These are phyloP conservation scores for Crocodylus rhombifer DNA, from an alignment of 2,797 vertebrate genomes.

Conservation along the genomic window DNA sequence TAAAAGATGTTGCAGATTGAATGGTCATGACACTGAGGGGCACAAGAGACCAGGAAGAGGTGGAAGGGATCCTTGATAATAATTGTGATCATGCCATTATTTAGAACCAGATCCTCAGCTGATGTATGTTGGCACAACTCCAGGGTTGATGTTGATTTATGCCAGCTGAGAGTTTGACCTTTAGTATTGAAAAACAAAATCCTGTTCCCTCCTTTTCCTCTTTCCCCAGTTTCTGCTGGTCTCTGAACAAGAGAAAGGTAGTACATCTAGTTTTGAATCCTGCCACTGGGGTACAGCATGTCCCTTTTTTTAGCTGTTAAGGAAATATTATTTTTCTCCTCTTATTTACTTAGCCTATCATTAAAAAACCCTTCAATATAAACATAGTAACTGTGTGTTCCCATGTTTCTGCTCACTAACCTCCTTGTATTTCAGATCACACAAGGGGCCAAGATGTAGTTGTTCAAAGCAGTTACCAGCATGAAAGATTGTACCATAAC, in stretches of 20 bases:
- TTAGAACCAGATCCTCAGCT: background rate
- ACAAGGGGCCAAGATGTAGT: background rate
- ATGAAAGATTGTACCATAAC: background rate
- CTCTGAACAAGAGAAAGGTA: background rate
- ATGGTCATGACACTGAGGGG: background rate
- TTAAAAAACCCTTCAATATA: background rate
- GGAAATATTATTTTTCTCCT: background rate
- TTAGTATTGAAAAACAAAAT: background rate
- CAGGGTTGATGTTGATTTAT: accelerated
- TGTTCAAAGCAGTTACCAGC: background rate
- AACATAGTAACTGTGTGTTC: background rate
- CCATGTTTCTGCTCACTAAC: background rate
- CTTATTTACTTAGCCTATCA: background rate
- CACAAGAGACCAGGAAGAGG: background rate
- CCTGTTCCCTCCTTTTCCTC: accelerated
- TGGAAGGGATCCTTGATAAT: background rate
- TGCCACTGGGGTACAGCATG: background rate
- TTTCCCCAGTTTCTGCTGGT: background rate
- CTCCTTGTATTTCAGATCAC: background rate
- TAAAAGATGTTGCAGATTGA: accelerated
- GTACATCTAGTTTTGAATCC: background rate
- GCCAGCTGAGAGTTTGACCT: background rate
- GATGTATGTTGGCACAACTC: accelerated
- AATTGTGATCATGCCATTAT: background rate
- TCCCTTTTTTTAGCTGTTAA: background rate